phyloP scores from a whole-genome alignment of 2,113 vertebrate genomes.

The Toxotes jaculatrix region DNA sequence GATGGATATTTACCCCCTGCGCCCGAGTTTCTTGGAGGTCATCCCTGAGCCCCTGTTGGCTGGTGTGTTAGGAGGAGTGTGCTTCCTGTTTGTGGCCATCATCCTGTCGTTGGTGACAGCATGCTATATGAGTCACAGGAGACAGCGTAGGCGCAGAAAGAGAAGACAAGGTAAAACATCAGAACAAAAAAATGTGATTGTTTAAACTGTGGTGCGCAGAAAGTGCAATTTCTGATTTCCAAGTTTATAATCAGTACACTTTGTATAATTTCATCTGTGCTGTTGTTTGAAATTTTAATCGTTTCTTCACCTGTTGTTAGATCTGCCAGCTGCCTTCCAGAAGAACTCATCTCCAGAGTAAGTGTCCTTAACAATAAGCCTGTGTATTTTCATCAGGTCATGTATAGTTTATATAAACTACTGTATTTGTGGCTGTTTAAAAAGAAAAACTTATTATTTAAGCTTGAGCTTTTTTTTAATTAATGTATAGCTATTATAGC shows the following conservation, averaged over 20 bases:
- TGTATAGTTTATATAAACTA: neutral
- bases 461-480: neutral
- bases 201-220: neutral
- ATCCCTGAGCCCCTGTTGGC: constrained; percentile 92
- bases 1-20: constrained; percentile 92
- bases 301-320: constrained; percentile 65
- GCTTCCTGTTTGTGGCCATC: constrained; percentile 92
- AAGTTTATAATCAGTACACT: neutral
- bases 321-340: constrained; percentile 80
- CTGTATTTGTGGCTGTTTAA: constrained; percentile 10
- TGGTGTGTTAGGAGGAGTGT: constrained; percentile 91
- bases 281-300: constrained; percentile 39
- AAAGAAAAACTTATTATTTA: neutral
- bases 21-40: constrained; percentile 87
- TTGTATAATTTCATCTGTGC: neutral
- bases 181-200: neutral
- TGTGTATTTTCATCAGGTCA: neutral
- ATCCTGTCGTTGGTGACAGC: constrained; percentile 90
- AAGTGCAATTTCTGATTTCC: neutral
- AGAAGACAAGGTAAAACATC: constrained; percentile 78
- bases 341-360: constrained; percentile 80
- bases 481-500: neutral
- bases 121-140: constrained; percentile 90
- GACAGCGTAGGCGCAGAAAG: constrained; percentile 74
- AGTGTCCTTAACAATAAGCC: constrained; percentile 59